Evolutionary conservation across 2,888 invertebrate species (phyloP).

Genomic region (Lasioglossum calceatum): DNA sequence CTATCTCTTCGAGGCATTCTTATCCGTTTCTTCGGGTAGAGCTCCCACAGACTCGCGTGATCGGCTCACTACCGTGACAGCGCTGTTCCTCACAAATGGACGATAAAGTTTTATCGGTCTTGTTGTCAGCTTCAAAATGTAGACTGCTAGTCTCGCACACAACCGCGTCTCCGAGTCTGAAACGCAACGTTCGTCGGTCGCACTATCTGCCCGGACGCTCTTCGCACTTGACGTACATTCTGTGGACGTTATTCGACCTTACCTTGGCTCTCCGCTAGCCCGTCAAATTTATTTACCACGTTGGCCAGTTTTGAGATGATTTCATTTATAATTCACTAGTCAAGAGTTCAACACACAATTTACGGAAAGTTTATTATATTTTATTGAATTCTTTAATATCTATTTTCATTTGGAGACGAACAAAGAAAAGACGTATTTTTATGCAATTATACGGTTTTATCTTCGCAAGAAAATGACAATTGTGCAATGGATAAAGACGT

Average conservation of each 20-base stretch:
- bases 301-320: background rate
- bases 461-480: too few species aligned
- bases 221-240: conserved; percentile 50
- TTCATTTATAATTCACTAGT: background rate
- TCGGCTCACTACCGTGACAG: conserved; percentile 44
- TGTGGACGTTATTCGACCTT: conserved; percentile 8
- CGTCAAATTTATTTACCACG: background rate
- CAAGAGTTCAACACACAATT: background rate
- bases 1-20: conserved; percentile 61
- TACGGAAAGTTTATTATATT: background rate
- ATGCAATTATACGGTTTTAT: background rate
- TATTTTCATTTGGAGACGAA: background rate
- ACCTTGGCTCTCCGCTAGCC: background rate
- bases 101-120: conserved; percentile 75
- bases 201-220: conserved; percentile 68
- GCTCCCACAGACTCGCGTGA: conserved; percentile 45
- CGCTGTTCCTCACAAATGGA: conserved; percentile 63
- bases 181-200: conserved; percentile 60
- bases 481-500: too few species aligned
- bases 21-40: conserved; percentile 58
- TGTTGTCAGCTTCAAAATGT: conserved; percentile 70
- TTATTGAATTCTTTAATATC: background rate
- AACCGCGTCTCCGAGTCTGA: conserved; percentile 25
- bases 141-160: conserved; percentile 40
- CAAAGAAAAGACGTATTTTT: too few species aligned